Evolutionary conservation across 2,888 invertebrate species (phyloP), one percentile per base, ranked within the genome.

Genomic region (Oscheius onirici): DNA sequence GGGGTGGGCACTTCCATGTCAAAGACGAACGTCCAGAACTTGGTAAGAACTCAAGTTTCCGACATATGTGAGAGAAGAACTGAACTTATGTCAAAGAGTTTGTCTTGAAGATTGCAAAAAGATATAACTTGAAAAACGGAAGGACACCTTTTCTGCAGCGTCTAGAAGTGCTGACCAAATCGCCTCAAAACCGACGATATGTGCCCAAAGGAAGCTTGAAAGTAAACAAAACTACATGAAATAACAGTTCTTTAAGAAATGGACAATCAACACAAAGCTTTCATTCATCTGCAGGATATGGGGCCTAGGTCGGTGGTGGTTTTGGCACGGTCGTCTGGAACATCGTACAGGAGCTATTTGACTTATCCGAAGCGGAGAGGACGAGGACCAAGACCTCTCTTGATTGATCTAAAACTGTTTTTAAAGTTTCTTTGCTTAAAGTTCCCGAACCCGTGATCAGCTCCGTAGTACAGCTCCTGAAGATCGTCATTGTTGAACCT

Each of bases 301-400:
- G 63, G 28, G 58, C 58, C 58, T 41, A 58, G 20, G 17, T 40
- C n/a, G 40, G 34, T 34, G 34, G 34, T 34, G 34, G n/a, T n/a
- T n/a, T 17, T 40, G 40, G 58, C 17, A 40, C 20, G 17, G 34
- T 34, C 3, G 34, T 8, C 3, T 34, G 34, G 41, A 40, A 22
- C 13, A 58, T 40, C 58, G 41, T 17, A 58, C 40, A 41, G 58
- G 41, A 43, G 41, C 40, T 13, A 34, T 34, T 34, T 3, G 41
- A 40, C 28, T 66, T 66, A 78, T 69, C 81, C 81, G 68, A 81
- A 81, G 20, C 81, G 79, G 46, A 81, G 78, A 57, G 81, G 81
- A 40, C 81, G 79, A n/a, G 81, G 81, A 52, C 81, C 81, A 60
- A 81, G 76, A 24, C 81, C 81, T 65, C 81, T 71, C 75, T 81